Percentiles rank a stretch among this genome's conserved stretches.
Conservation (phyloP, 2,113 vertebrate genomes). For the Prinia subflava region DNA sequence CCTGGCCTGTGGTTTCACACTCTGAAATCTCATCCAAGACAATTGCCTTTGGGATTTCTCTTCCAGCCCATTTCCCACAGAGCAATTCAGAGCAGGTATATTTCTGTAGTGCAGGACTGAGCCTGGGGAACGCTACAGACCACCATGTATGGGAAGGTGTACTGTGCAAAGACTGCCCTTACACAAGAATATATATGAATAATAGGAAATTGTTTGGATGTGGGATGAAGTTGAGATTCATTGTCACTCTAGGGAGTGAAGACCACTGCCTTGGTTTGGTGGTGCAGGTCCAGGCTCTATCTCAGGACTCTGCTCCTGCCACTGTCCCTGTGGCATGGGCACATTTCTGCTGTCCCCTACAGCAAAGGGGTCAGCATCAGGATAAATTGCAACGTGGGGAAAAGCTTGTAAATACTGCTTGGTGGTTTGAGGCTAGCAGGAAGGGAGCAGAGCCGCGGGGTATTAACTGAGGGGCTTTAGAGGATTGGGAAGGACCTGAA, state of each 20-base stretch:
- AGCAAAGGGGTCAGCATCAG: rapidly evolving
- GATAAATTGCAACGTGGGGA: rapidly evolving
- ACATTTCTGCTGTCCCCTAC: neutral
- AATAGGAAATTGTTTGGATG: neutral
- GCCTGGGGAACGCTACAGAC: neutral
- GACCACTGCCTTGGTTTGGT: neutral
- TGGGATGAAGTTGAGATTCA: neutral
- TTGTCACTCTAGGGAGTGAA: neutral
- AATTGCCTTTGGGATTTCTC: neutral
- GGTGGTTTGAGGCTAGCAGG: neutral
- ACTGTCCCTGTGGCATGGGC: neutral
- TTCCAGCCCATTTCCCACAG: neutral
- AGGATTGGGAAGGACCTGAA: neutral
- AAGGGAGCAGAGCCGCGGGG: neutral
- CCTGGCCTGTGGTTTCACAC: neutral
- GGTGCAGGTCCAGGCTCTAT: neutral
- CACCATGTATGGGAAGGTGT: neutral
- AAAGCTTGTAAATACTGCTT: neutral
- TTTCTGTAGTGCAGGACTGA: neutral
- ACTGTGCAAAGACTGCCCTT: neutral
- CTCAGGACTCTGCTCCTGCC: neutral
- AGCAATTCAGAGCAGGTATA: rapidly evolving
- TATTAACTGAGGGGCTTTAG: neutral
- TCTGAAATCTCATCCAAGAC: neutral
- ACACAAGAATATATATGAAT: neutral